phyloP scores from a whole-genome alignment of 2,797 vertebrate genomes.

The Salarias fasciatus region DNA sequence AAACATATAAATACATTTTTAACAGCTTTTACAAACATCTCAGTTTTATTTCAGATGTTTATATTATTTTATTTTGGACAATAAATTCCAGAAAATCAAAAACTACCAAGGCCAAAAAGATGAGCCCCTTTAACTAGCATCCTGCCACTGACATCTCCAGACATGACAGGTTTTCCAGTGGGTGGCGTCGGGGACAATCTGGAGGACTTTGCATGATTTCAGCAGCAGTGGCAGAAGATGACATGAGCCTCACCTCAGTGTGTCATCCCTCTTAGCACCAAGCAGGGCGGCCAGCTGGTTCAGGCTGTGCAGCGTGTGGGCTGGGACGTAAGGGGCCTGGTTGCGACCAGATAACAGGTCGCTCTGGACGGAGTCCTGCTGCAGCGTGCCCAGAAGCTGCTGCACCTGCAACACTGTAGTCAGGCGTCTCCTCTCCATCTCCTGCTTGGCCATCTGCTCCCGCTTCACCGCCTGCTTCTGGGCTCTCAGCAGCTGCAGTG shows the following conservation, averaged over 20 bases:
- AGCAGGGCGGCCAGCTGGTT: constrained; percentile 86
- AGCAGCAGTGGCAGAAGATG: too few species aligned
- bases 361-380: constrained; percentile 86
- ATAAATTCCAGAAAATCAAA: too few species aligned
- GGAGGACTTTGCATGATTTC: too few species aligned
- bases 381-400: constrained; percentile 88
- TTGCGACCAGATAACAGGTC: constrained; percentile 87
- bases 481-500: constrained; percentile 87
- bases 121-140: too few species aligned
- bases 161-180: too few species aligned
- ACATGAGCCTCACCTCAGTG: constrained; percentile 83
- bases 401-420: constrained; percentile 89
- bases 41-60: too few species aligned
- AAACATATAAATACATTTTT: too few species aligned
- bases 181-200: too few species aligned
- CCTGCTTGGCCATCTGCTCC: constrained; percentile 84
- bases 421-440: constrained; percentile 87
- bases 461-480: constrained; percentile 88
- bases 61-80: too few species aligned
- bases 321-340: constrained; percentile 84
- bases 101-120: too few species aligned
- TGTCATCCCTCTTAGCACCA: constrained; percentile 84
- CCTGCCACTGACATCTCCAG: too few species aligned
- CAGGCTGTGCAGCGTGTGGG: constrained; percentile 87
- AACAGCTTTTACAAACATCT: too few species aligned